These are phyloP conservation scores for Heliconius hewitsoni DNA, from an alignment of 1,140 invertebrate genomes.

Conservation along the genomic window DNA sequence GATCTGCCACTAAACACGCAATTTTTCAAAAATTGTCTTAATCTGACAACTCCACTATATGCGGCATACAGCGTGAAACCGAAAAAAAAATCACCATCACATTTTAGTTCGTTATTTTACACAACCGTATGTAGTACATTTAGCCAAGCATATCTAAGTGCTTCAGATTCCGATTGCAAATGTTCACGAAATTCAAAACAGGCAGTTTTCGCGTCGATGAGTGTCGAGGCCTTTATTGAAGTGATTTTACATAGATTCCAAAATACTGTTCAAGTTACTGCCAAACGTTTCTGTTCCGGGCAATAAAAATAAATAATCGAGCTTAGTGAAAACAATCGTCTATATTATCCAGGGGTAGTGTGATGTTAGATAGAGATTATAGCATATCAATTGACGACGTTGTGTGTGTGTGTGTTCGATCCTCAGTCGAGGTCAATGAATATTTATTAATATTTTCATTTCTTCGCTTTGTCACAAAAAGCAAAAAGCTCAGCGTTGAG, in stretches of 20 bases:
- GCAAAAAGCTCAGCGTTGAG: neutral
- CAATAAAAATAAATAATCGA: slow-evolving; percentile 14
- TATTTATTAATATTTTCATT: neutral
- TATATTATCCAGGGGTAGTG: neutral
- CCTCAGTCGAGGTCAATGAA: neutral
- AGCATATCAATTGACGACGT: too few relatives aligned
- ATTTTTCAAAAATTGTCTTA: neutral
- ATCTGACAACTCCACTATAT: neutral
- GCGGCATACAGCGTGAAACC: neutral
- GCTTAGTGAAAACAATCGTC: neutral
- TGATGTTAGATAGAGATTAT: too few relatives aligned
- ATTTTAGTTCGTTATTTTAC: neutral
- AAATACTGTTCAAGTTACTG: slow-evolving; percentile 32
- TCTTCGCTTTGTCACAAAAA: neutral
- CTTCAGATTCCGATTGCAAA: slow-evolving; percentile 64
- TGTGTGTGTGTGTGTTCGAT: neutral
- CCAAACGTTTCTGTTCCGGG: neutral
- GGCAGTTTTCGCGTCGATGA: slow-evolving; percentile 67
- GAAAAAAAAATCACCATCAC: neutral
- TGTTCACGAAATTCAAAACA: slow-evolving; percentile 74
- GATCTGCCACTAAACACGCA: neutral
- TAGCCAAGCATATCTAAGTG: slow-evolving; percentile 68
- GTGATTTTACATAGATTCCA: slow-evolving; percentile 54
- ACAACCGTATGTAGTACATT: neutral
- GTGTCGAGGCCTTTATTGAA: slow-evolving; percentile 63